Percentiles rank a stretch among this genome's conserved stretches.
Evolutionary conservation across 1,140 invertebrate genomes (phyloP).

Genomic region (Drosophila subpulchrella): DNA sequence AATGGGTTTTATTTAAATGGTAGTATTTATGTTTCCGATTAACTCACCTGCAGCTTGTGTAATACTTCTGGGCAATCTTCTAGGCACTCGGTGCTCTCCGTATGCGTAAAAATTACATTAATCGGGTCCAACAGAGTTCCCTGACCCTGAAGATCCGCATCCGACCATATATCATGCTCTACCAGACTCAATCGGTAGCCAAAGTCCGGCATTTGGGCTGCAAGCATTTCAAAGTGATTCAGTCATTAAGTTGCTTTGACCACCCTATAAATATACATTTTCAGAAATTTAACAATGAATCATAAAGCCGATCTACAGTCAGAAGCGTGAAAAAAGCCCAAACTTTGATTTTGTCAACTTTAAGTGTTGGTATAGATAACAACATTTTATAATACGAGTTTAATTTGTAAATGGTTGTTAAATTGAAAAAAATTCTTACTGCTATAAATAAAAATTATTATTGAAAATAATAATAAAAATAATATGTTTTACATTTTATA

Average conservation of each 20-base stretch:
- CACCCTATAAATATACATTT: constrained; percentile 5
- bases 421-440: too few species aligned
- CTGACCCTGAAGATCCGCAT: constrained; percentile 17
- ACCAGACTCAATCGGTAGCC: constrained; percentile 64
- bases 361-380: background rate
- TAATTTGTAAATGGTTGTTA: too few species aligned
- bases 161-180: constrained; percentile 71
- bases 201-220: constrained; percentile 38
- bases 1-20: background rate
- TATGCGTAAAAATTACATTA: constrained; percentile 68
- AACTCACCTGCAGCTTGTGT: constrained; percentile 62
- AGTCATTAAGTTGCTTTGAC: constrained; percentile 24
- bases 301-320: background rate
- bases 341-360: background rate
- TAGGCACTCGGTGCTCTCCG: constrained; percentile 50
- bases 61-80: constrained; percentile 57
- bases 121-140: constrained; percentile 33
- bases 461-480: too few species aligned
- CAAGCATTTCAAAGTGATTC: constrained; percentile 29
- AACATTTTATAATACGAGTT: background rate
- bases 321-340: background rate
- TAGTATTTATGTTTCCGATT: too few species aligned
- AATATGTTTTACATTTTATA: too few species aligned
- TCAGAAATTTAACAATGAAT: constrained; percentile 1
- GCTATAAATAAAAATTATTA: too few species aligned